A percentile compares a stretch with the other conserved stretches of the same genome.
Evolutionary conservation across 1,140 invertebrate genomes (phyloP).

Genomic region (Hesperophylax magnus): DNA sequence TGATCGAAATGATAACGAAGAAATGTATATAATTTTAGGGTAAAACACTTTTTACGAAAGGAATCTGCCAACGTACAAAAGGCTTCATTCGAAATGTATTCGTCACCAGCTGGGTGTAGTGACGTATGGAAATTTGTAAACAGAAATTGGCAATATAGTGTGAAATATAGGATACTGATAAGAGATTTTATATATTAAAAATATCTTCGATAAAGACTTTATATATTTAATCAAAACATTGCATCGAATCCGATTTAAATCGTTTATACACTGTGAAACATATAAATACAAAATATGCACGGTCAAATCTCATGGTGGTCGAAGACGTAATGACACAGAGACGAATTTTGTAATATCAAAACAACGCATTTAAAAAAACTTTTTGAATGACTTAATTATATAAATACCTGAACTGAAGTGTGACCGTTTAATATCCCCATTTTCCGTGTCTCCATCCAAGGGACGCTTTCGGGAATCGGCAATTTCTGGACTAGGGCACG

Average conservation of each 20-base stretch:
- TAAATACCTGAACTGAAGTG: slow-evolving; percentile 87
- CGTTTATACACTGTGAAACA: slow-evolving; percentile 34
- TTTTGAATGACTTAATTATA: slow-evolving; percentile 36
- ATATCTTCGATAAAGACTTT: slow-evolving; percentile 32
- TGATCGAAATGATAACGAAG: slow-evolving; percentile 5
- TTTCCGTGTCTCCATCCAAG: slow-evolving; percentile 87
- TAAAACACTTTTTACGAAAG: slow-evolving; percentile 37
- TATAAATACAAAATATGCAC: slow-evolving; percentile 47
- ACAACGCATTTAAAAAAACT: slow-evolving; percentile 42
- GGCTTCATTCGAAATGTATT: slow-evolving; percentile 51
- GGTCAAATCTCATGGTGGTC: slow-evolving; percentile 59
- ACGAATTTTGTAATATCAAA: slow-evolving; percentile 45
- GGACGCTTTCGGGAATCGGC: slow-evolving; percentile 89
- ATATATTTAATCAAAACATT: slow-evolving; percentile 15
- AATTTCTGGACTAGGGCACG: slow-evolving; percentile 83
- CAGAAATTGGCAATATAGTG: slow-evolving; percentile 48
- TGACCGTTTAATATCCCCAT: slow-evolving; percentile 89
- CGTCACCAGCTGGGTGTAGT: slow-evolving; percentile 52
- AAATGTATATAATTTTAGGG: slow-evolving; percentile 17
- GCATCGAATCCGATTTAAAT: neutral
- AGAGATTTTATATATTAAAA: slow-evolving; percentile 38
- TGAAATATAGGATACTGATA: slow-evolving; percentile 17
- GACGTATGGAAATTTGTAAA: slow-evolving; percentile 55
- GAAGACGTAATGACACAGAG: slow-evolving; percentile 65
- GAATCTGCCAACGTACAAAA: slow-evolving; percentile 46